Evolutionary conservation across 2,113 vertebrate species (phyloP).

Genomic region (Crotalus viridis): DNA sequence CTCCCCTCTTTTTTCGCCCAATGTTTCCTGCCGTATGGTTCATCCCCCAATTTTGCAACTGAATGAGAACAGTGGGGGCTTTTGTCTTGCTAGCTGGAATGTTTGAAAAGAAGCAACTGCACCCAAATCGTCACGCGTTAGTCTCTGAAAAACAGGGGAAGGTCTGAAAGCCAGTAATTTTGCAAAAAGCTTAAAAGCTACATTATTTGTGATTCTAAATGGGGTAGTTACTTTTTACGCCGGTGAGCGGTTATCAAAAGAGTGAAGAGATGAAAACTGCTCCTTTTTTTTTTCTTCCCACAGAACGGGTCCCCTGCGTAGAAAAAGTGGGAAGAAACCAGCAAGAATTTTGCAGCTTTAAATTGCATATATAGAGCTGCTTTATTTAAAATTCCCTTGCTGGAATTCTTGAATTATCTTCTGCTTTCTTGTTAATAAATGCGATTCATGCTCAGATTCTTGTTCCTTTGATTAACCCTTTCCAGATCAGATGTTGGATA

Average conservation of each 20-base stretch:
- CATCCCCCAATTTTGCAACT: background rate
- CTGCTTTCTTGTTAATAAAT: background rate
- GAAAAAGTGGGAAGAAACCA: background rate
- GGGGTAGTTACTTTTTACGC: background rate
- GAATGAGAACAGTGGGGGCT: background rate
- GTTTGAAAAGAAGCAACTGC: background rate
- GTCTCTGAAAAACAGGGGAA: too few species aligned
- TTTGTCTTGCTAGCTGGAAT: background rate
- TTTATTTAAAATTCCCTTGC: background rate
- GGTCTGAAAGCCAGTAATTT: background rate
- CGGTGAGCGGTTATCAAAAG: background rate
- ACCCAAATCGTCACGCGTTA: background rate
- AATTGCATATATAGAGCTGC: background rate
- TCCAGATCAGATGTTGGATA: background rate
- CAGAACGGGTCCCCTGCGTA: background rate
- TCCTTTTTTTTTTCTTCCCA: background rate
- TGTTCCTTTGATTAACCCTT: background rate
- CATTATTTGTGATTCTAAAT: background rate
- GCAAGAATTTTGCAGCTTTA: background rate
- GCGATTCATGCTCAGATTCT: background rate
- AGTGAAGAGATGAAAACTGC: background rate
- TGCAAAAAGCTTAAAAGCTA: background rate
- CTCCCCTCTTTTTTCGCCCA: background rate
- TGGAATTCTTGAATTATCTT: background rate
- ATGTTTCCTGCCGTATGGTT: background rate